Conservation (phyloP, 2,797 vertebrate genomes). For the Megaceryle alcyon region DNA sequence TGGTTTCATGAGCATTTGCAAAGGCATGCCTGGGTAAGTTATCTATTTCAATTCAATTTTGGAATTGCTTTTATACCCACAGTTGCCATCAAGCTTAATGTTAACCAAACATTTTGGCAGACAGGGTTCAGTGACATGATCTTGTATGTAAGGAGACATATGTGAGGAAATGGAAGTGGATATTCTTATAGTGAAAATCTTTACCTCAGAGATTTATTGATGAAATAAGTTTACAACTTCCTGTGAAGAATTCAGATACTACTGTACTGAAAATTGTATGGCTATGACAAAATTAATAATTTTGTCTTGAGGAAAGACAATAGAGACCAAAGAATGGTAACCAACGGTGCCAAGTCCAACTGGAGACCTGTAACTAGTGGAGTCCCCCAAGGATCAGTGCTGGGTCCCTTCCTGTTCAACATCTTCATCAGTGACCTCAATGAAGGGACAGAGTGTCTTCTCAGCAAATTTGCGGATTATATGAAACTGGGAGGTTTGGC, state of each 20-base stretch:
- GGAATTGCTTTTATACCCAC: background rate
- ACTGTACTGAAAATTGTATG: background rate
- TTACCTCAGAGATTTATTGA: background rate
- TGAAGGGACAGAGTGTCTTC: too few species aligned
- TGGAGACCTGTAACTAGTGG: too few species aligned
- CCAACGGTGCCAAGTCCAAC: too few species aligned
- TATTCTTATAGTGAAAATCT: background rate
- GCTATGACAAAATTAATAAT: background rate
- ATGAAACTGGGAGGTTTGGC: too few species aligned
- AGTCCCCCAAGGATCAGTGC: too few species aligned
- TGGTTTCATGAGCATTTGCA: background rate
- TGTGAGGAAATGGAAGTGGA: background rate
- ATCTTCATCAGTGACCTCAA: too few species aligned
- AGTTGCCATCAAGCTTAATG: background rate
- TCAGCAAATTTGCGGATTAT: too few species aligned
- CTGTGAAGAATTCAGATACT: background rate
- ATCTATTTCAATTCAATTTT: background rate
- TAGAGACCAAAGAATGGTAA: too few species aligned
- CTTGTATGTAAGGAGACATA: background rate
- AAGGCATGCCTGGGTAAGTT: background rate
- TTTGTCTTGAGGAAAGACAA: background rate
- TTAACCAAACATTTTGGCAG: background rate
- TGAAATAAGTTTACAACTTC: background rate
- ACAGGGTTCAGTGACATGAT: accelerated
- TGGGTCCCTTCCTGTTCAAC: too few species aligned